Base-by-base conservation (phyloP, 2,113 vertebrate species). In the Prunella fulvescens region DNA sequence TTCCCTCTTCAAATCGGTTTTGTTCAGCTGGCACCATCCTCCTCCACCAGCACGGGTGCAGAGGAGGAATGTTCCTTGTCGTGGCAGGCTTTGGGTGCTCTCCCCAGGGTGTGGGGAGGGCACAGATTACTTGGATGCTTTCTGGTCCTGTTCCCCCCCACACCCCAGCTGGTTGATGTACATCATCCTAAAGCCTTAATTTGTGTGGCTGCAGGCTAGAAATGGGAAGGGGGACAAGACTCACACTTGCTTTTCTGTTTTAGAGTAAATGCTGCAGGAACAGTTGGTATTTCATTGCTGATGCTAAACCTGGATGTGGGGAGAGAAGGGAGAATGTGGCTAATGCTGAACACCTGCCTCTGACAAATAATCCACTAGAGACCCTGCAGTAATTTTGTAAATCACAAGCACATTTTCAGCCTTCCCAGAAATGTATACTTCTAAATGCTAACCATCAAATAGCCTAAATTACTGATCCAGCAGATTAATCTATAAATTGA, bases 321-420 rank as follows among this genome's bases (percentile, higher is more conserved):
- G 61, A 81, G 91, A 72, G 71, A 57, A 76, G 31, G 64, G 77
- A 58, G 45, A 84, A 74, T 13, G 53, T 54, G 31, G 58, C 53
- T 83, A 64, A 72, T 25, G 26, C 37, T 31, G 40, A 84, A 66
- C 81, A 66, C 92, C 91, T 92, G 86, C 56, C 45, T 84, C 84
- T 65, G 48, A 81, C 83, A 93, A 87, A 86, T 47, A 24, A 60
- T 39, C 81, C 91, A 29, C 76, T 26, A 12, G 94, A 88, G 90
- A 90, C 88, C 56, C 60, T 7, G 12, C 66, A n/a, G 73, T 64
- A 39, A 74, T 91, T 93, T 69, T 91, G 78, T 61, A 81, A 94
- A 94, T 91, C 84, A 57, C 60, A 57, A 70, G 70, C 84, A 87
- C 61, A 61, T 91, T 95, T 95, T 74, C 81, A 89, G 45, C 73